Conservation (phyloP, 2,113 vertebrate species). For the Deroptyus accipitrinus region DNA sequence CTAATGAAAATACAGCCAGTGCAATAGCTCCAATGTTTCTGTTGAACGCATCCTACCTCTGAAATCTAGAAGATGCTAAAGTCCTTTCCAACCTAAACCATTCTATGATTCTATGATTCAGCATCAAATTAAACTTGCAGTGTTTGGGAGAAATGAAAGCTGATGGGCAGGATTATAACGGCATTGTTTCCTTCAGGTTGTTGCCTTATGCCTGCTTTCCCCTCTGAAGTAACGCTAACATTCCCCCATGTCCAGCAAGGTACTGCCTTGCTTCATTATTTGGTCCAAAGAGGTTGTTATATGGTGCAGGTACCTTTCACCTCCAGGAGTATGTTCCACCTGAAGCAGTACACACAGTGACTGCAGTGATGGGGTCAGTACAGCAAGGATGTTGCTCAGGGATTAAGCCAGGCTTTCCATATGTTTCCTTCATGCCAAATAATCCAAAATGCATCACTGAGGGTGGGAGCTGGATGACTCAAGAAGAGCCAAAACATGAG, state of each 20-base stretch:
- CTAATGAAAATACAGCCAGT: neutral
- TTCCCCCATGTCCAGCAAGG: fast-evolving
- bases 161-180: neutral
- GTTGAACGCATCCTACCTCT: neutral
- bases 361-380: neutral
- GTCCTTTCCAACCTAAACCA: neutral
- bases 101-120: neutral
- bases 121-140: neutral
- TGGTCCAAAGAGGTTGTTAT: neutral
- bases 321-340: neutral
- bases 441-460: neutral
- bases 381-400: neutral
- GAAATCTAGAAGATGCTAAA: neutral
- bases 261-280: neutral
- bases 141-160: neutral
- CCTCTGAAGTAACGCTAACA: neutral
- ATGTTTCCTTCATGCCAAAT: neutral
- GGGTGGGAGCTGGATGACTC: neutral
- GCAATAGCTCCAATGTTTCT: neutral
- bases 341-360: neutral
- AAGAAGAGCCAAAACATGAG: neutral
- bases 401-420: neutral
- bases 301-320: neutral
- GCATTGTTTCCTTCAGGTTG: neutral
- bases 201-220: neutral